phyloP scores from a whole-genome alignment of 23 tunicate species.

The Ciona savignyi region DNA sequence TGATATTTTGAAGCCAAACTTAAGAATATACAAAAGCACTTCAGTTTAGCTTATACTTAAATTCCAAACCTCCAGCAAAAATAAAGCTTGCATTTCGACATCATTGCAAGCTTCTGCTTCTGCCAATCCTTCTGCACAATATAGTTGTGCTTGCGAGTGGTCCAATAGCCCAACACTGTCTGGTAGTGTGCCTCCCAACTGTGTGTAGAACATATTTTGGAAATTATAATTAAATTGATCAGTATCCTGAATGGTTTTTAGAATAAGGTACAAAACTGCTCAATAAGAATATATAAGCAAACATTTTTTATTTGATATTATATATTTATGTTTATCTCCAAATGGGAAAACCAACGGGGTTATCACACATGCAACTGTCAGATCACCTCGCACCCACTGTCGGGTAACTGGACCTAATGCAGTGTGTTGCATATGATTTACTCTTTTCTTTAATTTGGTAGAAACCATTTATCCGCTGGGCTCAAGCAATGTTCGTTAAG shows the following conservation, averaged over 20 bases:
- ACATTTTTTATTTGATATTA: background rate
- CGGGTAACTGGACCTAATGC: slow-evolving; percentile 73
- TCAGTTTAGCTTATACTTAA: too few species aligned
- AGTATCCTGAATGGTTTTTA: too few species aligned
- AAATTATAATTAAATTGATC: too few species aligned
- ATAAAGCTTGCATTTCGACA: slow-evolving; percentile 84
- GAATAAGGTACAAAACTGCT: too few species aligned
- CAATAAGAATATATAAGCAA: background rate
- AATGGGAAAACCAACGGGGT: too few species aligned
- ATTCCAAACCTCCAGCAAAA: slow-evolving; percentile 57
- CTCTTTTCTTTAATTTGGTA: slow-evolving; percentile 25
- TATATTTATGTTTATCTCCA: too few species aligned
- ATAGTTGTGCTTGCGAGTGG: slow-evolving; percentile 59
- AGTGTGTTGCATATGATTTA: slow-evolving; percentile 42
- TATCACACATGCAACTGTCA: too few species aligned
- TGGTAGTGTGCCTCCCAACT: slow-evolving; percentile 19
- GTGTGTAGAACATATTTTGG: background rate
- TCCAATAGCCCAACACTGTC: slow-evolving; percentile 26
- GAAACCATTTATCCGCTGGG: slow-evolving; percentile 59
- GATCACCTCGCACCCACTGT: too few species aligned
- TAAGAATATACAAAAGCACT: too few species aligned
- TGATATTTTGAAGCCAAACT: too few species aligned
- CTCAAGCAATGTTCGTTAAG: slow-evolving; percentile 41
- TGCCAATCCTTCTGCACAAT: slow-evolving; percentile 84
- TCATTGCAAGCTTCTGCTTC: slow-evolving; percentile 91